phyloP scores from a whole-genome alignment of 2,888 invertebrate genomes.

The Diabrotica balteata region DNA sequence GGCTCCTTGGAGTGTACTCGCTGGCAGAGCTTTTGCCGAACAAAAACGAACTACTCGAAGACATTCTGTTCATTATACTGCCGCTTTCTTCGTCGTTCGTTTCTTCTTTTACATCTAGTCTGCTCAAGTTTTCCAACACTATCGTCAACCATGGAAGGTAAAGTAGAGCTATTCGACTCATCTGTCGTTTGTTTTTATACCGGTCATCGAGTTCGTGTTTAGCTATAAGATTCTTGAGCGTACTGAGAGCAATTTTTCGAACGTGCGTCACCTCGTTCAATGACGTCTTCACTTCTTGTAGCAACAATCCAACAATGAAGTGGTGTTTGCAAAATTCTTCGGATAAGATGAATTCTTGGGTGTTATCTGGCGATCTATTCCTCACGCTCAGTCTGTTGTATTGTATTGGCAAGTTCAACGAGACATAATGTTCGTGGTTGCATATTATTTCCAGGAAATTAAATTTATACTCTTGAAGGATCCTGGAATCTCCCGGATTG shows the following conservation, averaged over 20 bases:
- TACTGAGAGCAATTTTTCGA: slow-evolving; percentile 79
- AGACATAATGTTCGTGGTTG: slow-evolving; percentile 93
- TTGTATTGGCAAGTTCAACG: slow-evolving; percentile 88
- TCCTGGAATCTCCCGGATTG: slow-evolving; percentile 78
- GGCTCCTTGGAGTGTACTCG: slow-evolving; percentile 66
- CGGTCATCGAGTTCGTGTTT: slow-evolving; percentile 95
- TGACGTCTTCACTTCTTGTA: slow-evolving; percentile 88
- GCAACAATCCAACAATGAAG: slow-evolving; percentile 85
- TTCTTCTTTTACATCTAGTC: slow-evolving; percentile 66
- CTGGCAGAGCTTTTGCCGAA: slow-evolving; percentile 63
- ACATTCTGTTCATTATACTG: slow-evolving; percentile 63
- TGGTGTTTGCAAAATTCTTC: slow-evolving; percentile 91
- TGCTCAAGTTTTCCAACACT: slow-evolving; percentile 85
- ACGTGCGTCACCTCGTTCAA: slow-evolving; percentile 86
- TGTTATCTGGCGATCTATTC: slow-evolving; percentile 61
- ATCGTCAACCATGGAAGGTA: slow-evolving; percentile 92
- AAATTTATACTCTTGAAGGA: slow-evolving; percentile 90
- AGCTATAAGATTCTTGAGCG: slow-evolving; percentile 85
- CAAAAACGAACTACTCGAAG: slow-evolving; percentile 67
- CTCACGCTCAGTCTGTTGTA: slow-evolving; percentile 69
- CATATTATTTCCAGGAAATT: slow-evolving; percentile 90
- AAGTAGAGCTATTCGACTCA: slow-evolving; percentile 84
- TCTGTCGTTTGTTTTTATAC: slow-evolving; percentile 65
- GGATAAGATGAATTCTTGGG: slow-evolving; percentile 68
- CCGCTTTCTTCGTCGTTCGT: slow-evolving; percentile 57